phyloP scores from a whole-genome alignment of 2,797 vertebrate genomes.

The Halcyon smyrnensis region DNA sequence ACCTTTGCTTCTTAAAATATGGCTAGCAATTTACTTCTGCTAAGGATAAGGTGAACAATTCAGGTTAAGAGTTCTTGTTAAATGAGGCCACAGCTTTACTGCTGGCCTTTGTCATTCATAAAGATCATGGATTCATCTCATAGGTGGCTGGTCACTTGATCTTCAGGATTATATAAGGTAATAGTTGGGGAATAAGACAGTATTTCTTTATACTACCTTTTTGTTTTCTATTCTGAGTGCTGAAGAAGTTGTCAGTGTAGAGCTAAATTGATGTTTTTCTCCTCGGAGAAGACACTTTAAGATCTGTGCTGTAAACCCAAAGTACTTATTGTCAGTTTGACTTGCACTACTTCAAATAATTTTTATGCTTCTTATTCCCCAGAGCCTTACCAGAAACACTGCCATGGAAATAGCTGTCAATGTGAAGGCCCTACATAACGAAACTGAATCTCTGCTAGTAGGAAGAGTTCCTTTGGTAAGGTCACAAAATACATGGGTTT shows the following conservation, averaged over 20 bases:
- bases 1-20: background rate
- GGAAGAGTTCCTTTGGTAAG: conserved; percentile 95
- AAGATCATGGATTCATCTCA: background rate
- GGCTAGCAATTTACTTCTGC: background rate
- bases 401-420: conserved; percentile 95
- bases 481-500: background rate
- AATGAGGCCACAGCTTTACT: background rate
- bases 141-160: background rate
- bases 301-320: background rate
- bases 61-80: background rate
- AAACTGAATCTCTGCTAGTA: conserved; percentile 93
- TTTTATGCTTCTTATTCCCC: conserved; percentile 29
- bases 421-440: conserved; percentile 94
- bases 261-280: background rate
- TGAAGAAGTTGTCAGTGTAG: background rate
- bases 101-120: background rate
- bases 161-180: background rate
- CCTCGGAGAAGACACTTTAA: background rate
- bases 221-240: background rate
- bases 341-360: background rate
- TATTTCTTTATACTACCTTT: background rate
- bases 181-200: background rate
- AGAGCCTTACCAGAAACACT: conserved; percentile 94
- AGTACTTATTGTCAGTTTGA: background rate
- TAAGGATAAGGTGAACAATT: background rate